A percentile compares a stretch with the other conserved stretches of the same genome.
Evolutionary conservation across 2,888 invertebrate species (phyloP).

Genomic region (Epicampocera succincta): DNA sequence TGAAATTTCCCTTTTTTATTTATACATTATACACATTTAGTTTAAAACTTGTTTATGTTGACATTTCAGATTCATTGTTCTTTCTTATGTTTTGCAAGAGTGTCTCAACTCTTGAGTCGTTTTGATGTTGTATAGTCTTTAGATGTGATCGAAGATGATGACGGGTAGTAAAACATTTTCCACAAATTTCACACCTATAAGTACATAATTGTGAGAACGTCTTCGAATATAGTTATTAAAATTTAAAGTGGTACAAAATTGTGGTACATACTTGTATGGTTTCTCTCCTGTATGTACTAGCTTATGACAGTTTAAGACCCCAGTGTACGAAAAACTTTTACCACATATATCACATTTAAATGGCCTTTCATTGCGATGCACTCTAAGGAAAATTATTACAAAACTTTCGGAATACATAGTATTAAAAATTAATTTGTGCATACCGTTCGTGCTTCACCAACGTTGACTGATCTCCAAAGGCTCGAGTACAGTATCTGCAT

Average conservation of each 20-base stretch:
- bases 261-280: constrained; percentile 74
- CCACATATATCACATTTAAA: constrained; percentile 79
- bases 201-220: too few species aligned
- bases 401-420: not conserved
- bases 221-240: too few species aligned
- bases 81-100: constrained; percentile 72
- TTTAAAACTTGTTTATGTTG: not conserved
- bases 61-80: constrained; percentile 54
- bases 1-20: too few species aligned
- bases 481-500: constrained; percentile 79
- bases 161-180: constrained; percentile 78
- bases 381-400: too few species aligned
- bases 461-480: constrained; percentile 80
- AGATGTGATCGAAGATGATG: constrained; percentile 80
- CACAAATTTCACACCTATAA: constrained; percentile 78
- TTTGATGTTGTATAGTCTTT: constrained; percentile 78
- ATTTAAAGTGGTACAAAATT: not conserved
- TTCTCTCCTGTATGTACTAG: constrained; percentile 81
- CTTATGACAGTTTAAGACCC: constrained; percentile 79
- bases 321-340: constrained; percentile 80
- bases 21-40: too few species aligned
- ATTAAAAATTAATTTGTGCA: not conserved
- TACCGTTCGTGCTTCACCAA: constrained; percentile 81
- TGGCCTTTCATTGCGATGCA: constrained; percentile 80
- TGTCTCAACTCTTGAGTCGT: constrained; percentile 75